Evolutionary conservation across 2,888 invertebrate species (phyloP), one percentile per base, ranked within the genome.

Genomic region (Eupithecia subumbrata): DNA sequence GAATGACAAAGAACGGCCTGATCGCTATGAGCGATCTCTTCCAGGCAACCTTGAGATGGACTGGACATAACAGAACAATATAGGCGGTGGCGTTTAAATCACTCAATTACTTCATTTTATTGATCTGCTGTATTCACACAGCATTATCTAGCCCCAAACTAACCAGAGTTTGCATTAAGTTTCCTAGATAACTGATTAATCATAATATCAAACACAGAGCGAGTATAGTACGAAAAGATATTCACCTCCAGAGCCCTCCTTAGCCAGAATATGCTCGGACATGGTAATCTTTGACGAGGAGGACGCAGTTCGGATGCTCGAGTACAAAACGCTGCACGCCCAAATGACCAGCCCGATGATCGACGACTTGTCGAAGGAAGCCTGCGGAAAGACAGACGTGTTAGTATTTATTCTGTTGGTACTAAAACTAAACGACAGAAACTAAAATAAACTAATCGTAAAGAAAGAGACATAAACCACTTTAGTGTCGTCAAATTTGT

Each of bases 241-340:
- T 90, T 93, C 95, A 97, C 97, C 96, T 95, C 96, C 96, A 76
- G 95, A 95, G 82, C 96, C 97, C 81, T 97, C 97, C 88, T 97
- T 96, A 73, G 96, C 96, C 69, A 97, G 95, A 84, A 97, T 96
- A 84, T 97, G 97, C 66, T 98, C 97, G 0, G 97, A 96, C 96
- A 98, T 97, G 45, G 98, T 98, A 80, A 99, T 97, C 92, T 98
- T 98, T 40, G 98, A 98, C 0, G 98, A 98, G 85, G 97, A 97
- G 43, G 98, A 98, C 30, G 99, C 98, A n/a, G 99, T 98, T 67
- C 99, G 97, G 78, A 99, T 96, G 83, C 98, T 98, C 18, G 99
- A 99, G 94, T 99, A 99, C 73, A 99, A 95, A 72, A 99, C 98
- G 91, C 99, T 99, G 86, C 97, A 96, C 91, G 98, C 97, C 98